Evolutionary conservation across 2,888 invertebrate genomes (phyloP).

Genomic region (Carpatolechia fugitivella): DNA sequence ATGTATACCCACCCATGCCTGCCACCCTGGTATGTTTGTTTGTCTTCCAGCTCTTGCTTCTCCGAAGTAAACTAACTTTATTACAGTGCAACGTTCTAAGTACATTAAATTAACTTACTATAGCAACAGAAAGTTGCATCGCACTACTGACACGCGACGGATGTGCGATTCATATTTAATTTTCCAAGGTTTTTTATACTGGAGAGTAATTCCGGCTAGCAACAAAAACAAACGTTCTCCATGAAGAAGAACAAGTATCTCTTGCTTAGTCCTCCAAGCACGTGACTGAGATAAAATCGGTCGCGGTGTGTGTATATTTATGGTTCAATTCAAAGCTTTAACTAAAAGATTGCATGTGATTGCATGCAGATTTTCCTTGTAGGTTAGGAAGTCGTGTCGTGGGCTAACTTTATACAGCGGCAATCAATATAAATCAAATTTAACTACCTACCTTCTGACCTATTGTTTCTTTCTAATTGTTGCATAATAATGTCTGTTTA

Average conservation of each 20-base stretch:
- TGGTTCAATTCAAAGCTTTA: not conserved
- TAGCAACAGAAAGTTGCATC: no score
- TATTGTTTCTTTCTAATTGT: conserved; percentile 18
- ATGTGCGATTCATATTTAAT: not conserved
- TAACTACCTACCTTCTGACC: conserved; percentile 15
- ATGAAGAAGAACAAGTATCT: not conserved
- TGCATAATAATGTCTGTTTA: conserved; percentile 17
- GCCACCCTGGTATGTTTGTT: conserved; percentile 31
- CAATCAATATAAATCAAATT: conserved; percentile 20
- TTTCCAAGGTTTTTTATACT: not conserved
- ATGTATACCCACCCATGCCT: no score
- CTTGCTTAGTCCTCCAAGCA: not conserved
- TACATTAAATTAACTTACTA: no score
- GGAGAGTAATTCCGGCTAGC: not conserved
- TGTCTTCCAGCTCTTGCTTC: conserved; percentile 44
- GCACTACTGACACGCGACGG: not conserved
- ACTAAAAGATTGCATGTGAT: conserved; percentile 12
- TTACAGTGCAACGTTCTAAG: not conserved
- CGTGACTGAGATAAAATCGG: conserved; percentile 7
- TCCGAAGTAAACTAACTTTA: conserved; percentile 36
- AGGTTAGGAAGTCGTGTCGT: conserved; percentile 29
- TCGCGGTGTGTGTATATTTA: not conserved
- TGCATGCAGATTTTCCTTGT: not conserved
- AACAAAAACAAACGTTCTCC: conserved; percentile 1
- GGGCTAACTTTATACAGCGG: conserved; percentile 17